Percentiles rank a stretch among this genome's conserved stretches.
These are phyloP conservation scores for Holothuria leucospilota DNA, from an alignment of 53 echinoderm and acorn worm genomes.

Conservation along the genomic window DNA sequence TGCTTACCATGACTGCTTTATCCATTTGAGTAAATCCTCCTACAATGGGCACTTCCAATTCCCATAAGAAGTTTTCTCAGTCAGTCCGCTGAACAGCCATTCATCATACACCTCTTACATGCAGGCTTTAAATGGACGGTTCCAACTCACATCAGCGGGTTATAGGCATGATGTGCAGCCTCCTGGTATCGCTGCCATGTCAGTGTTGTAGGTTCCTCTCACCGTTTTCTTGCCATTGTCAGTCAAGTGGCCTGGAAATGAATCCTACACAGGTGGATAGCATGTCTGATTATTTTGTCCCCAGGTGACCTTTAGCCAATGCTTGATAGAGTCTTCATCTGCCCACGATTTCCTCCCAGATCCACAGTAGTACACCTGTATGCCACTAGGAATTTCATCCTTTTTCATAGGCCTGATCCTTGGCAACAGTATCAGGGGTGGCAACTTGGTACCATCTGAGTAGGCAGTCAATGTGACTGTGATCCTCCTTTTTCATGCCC, in stretches of 20 bases:
- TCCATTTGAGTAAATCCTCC: no score
- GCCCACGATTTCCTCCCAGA: constrained; percentile 50
- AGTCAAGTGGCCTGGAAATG: constrained; percentile 53
- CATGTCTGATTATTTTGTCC: background rate
- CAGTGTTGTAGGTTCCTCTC: constrained; percentile 16
- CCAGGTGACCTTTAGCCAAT: constrained; percentile 62
- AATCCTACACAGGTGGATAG: constrained; percentile 56
- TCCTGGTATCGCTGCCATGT: constrained; percentile 68
- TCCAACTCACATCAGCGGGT: constrained; percentile 61
- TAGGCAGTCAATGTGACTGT: background rate
- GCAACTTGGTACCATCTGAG: background rate
- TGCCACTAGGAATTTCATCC: no score
- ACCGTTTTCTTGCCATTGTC: constrained; percentile 35
- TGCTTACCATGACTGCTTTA: no score
- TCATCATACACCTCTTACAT: constrained; percentile 34
- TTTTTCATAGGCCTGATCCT: constrained; percentile 35
- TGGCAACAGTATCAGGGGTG: background rate
- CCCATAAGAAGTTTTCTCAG: no score
- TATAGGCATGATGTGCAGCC: constrained; percentile 63
- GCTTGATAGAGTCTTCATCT: constrained; percentile 48
- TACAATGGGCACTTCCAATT: no score
- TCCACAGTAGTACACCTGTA: no score
- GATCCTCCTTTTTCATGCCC: background rate
- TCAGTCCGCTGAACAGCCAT: constrained; percentile 22
- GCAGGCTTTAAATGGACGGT: constrained; percentile 61